Conservation (phyloP, 2,113 vertebrate species). For the Corythoichthys haematopterus region DNA sequence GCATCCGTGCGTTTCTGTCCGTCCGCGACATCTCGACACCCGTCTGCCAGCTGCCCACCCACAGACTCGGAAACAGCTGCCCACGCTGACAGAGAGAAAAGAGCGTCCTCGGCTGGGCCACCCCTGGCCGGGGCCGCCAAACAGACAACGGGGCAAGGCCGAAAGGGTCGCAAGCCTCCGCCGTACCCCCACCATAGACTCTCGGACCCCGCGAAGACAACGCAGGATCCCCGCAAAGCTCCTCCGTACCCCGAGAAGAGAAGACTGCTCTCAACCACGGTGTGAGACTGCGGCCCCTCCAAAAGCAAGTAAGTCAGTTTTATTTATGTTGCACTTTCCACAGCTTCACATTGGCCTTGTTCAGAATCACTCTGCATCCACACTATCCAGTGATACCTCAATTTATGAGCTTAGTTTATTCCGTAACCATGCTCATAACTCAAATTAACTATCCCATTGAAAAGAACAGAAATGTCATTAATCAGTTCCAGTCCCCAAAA, state of each 20-base stretch:
- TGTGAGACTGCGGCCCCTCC: slow-evolving; percentile 63
- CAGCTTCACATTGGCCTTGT: neutral
- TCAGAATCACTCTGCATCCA: neutral
- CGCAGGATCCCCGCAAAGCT: slow-evolving; percentile 56
- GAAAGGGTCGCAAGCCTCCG: slow-evolving; percentile 64
- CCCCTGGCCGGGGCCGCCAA: slow-evolving; percentile 11
- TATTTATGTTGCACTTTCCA: neutral
- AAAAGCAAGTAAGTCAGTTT: slow-evolving; percentile 32
- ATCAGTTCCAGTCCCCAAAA: neutral
- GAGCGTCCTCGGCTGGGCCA: slow-evolving; percentile 21
- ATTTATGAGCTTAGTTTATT: neutral
- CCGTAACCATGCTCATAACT: neutral
- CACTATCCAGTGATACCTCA: neutral
- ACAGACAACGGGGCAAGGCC: slow-evolving; percentile 20
- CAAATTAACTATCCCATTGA: neutral
- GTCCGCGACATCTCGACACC: slow-evolving; percentile 19
- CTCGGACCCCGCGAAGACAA: slow-evolving; percentile 42
- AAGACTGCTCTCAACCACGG: slow-evolving; percentile 73
- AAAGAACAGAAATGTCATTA: neutral
- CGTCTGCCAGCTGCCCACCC: slow-evolving; percentile 52
- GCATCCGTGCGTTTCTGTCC: slow-evolving; percentile 22
- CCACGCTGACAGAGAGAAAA: slow-evolving; percentile 6
- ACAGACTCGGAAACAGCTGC: slow-evolving; percentile 26
- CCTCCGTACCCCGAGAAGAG: slow-evolving; percentile 69
- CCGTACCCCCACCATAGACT: slow-evolving; percentile 63